Evolutionary conservation across 2,797 vertebrate species (phyloP), one percentile per base, ranked within the genome.

Genomic region (Balearica regulorum): DNA sequence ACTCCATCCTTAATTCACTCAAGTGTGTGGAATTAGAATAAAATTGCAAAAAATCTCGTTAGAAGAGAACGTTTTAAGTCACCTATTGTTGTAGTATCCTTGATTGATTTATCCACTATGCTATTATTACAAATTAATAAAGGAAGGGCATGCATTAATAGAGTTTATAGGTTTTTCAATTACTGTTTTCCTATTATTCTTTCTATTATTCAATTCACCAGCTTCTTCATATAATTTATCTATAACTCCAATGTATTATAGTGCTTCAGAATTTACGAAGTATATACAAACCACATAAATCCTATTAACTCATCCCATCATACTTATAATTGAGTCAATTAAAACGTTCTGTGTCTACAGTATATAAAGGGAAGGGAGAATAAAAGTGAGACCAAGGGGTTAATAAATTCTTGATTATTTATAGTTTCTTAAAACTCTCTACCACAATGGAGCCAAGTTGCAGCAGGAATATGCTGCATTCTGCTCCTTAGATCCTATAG

Each of bases 41-140:
- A 97, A 81, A 97, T 69, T 43, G 48, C 44, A 92, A 90, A 85
- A 89, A 93, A 93, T 86, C 77, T 71, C 26, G 5, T 77, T 83
- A 80, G 72, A 96, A 84, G 82, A 80, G 85, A 80, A 73, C 41
- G 90, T 76, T 93, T 87, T 33, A 78, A 80, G 88, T 81, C 64
- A 92, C 80, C 68, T 62, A 83, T 93, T 96, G 89, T 87, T 95
- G 62, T 89, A 94, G 87, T 62, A 89, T 37, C 76, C 76, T 86
- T 75, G 89, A 97, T 89, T 97, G 97, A 98, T 97, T 96, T 97
- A 96, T 86, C 75, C 75, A 86, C 88, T 96, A 87, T 39, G 22
- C 96, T 97, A 96, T 96, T 97, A 96, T 97, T 97, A 96, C 90
- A 97, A 98, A 98, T 97, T 97, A 98, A 97, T 97, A 97, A 97